Conservation (phyloP, 2,888 invertebrate species). For the Ctenicera cuprea region DNA sequence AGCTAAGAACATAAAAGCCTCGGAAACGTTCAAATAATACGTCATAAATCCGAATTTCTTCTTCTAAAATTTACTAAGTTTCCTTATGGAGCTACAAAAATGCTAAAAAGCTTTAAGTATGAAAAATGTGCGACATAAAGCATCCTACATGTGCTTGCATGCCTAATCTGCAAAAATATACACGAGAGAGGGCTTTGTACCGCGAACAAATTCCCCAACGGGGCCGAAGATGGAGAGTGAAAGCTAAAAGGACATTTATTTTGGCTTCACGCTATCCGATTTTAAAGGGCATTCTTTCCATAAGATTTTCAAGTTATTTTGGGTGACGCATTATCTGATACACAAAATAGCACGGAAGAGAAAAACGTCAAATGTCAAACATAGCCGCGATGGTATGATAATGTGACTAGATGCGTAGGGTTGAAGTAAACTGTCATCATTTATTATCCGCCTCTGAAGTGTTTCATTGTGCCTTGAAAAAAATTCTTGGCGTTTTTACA, state of each 20-base stretch:
- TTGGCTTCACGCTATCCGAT: background rate
- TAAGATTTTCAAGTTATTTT: conserved; percentile 15
- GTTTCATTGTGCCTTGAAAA: background rate
- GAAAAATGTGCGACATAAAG: conserved; percentile 21
- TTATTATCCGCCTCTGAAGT: background rate
- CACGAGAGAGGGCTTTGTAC: conserved; percentile 3
- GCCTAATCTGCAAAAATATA: conserved; percentile 12
- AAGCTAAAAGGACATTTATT: conserved; percentile 21
- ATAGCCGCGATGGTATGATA: background rate
- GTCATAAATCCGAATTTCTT: conserved; percentile 10
- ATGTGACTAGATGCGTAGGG: conserved; percentile 1
- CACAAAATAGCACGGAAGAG: background rate
- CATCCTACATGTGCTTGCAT: conserved; percentile 23
- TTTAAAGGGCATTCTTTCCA: background rate
- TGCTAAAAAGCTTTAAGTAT: conserved; percentile 15
- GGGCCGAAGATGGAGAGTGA: background rate
- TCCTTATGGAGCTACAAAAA: conserved; percentile 12
- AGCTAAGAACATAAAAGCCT: too few species aligned
- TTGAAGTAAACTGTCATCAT: conserved; percentile 21
- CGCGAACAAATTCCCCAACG: background rate
- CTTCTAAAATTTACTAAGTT: background rate
- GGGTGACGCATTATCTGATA: conserved; percentile 1
- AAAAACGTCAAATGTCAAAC: conserved; percentile 14
- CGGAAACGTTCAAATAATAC: background rate
- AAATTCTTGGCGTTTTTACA: conserved; percentile 8